Evolutionary conservation across 1,140 invertebrate species (phyloP).

Genomic region (Saccostrea echinata): DNA sequence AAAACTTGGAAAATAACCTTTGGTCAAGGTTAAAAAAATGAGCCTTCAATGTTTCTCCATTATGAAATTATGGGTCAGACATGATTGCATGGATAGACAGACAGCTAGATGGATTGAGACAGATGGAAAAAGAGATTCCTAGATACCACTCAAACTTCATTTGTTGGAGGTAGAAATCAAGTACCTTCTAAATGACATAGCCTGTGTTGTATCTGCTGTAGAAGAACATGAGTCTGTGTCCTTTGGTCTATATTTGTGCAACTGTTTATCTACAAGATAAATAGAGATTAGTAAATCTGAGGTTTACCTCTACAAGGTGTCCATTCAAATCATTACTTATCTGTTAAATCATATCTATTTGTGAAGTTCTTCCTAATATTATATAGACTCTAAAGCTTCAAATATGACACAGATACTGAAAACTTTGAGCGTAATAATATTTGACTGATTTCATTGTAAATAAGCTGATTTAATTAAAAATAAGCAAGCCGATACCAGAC

Average conservation of each 20-base stretch:
- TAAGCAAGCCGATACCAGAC: neutral
- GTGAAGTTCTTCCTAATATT: neutral
- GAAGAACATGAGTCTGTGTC: neutral
- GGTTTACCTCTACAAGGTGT: neutral
- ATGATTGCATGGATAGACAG: no score
- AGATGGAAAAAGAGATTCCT: no score
- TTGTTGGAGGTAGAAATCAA: no score
- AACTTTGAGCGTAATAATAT: neutral
- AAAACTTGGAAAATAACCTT: no score
- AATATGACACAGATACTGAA: neutral
- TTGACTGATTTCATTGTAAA: neutral
- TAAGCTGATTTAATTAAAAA: no score
- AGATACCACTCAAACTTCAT: no score
- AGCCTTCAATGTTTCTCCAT: no score
- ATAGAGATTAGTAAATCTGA: neutral
- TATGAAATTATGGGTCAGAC: no score
- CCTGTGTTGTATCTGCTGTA: constrained; percentile 11
- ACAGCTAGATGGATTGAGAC: no score
- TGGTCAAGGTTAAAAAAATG: no score
- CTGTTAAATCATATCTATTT: neutral
- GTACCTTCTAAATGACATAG: neutral
- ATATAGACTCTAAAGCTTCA: neutral
- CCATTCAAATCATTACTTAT: neutral
- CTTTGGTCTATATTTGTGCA: constrained; percentile 7
- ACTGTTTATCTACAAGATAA: neutral